Evolutionary conservation across 2,888 invertebrate genomes (phyloP).

Genomic region (Apamea anceps): DNA sequence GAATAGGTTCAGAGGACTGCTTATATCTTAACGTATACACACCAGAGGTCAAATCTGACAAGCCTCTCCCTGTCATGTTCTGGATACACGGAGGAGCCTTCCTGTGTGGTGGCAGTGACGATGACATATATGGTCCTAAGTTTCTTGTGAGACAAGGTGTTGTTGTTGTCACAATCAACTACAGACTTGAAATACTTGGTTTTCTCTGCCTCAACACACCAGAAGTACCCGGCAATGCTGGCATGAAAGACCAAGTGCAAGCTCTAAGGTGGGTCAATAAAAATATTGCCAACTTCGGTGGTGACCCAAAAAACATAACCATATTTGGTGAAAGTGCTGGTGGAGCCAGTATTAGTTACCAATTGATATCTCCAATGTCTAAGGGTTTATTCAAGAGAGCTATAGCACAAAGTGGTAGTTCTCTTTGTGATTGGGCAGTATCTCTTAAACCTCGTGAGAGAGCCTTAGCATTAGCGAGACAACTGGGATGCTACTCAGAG

Average conservation of each 20-base stretch:
- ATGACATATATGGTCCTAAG: constrained; percentile 69
- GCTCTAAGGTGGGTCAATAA: constrained; percentile 73
- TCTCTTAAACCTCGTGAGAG: constrained; percentile 84
- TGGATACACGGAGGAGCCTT: constrained; percentile 72
- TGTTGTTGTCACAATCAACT: constrained; percentile 69
- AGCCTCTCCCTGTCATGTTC: constrained; percentile 69
- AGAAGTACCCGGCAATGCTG: constrained; percentile 75
- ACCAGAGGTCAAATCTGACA: constrained; percentile 63
- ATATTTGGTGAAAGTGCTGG: constrained; percentile 79
- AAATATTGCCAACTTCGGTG: constrained; percentile 72
- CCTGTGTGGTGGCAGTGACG: constrained; percentile 68
- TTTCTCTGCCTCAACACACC: constrained; percentile 71
- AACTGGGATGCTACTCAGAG: constrained; percentile 70
- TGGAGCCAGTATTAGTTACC: constrained; percentile 70
- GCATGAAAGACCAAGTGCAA: constrained; percentile 74
- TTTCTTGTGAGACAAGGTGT: constrained; percentile 70
- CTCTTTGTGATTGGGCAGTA: constrained; percentile 90
- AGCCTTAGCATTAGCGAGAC: constrained; percentile 71
- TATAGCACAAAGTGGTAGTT: constrained; percentile 93
- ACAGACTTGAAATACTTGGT: constrained; percentile 72
- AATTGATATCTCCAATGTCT: constrained; percentile 78
- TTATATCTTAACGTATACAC: constrained; percentile 74
- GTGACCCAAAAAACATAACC: constrained; percentile 72
- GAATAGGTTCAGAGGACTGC: constrained; percentile 67
- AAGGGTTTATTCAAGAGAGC: constrained; percentile 80